phyloP scores from a whole-genome alignment of 2,888 invertebrate genomes.

The Stegophylla sp. region DNA sequence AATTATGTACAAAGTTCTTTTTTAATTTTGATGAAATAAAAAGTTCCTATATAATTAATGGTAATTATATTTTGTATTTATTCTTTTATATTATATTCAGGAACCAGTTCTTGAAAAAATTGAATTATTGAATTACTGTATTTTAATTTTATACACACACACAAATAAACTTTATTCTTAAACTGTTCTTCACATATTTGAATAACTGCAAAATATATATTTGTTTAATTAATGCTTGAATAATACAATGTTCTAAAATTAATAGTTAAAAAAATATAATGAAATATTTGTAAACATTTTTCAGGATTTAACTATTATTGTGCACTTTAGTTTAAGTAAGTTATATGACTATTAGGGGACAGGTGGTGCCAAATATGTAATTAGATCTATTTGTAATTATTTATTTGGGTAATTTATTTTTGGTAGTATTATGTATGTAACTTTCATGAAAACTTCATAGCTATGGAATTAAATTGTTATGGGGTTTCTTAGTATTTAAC shows the following conservation, averaged over 20 bases:
- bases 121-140: not conserved
- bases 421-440: not conserved
- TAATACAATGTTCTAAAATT: no score
- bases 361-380: not conserved
- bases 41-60: slow-evolving; percentile 50
- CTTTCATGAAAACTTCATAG: not conserved
- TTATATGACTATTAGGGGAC: not conserved
- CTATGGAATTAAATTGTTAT: slow-evolving; percentile 1
- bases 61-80: slow-evolving; percentile 12
- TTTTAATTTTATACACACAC: not conserved
- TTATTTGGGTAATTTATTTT: not conserved
- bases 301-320: not conserved
- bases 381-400: not conserved
- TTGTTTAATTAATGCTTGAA: no score
- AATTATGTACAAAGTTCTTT: slow-evolving; percentile 11
- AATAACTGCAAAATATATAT: no score
- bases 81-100: slow-evolving; percentile 21
- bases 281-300: no score
- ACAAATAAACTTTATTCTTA: no score
- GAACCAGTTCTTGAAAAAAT: not conserved
- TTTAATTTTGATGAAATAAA: slow-evolving; percentile 37
- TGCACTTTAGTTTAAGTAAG: not conserved
- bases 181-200: no score
- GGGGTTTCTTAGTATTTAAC: not conserved
- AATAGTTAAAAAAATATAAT: no score